A percentile compares a stretch with the other conserved stretches of the same genome.
These are phyloP conservation scores for Chrysogorgia sp. DNA, from an alignment of 92 coral and sea anemone species.

Conservation along the genomic window DNA sequence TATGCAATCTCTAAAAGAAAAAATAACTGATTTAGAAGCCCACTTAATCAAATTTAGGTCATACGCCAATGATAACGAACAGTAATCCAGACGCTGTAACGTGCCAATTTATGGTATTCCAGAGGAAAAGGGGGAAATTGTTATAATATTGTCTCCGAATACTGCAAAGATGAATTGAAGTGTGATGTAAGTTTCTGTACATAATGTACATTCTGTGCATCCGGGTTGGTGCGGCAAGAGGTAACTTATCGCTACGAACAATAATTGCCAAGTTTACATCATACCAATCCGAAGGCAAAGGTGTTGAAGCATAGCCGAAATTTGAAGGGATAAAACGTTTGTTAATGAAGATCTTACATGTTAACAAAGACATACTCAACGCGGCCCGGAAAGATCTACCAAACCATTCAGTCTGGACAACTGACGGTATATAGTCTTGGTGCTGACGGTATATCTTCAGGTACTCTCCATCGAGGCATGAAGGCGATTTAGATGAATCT, in stretches of 20 bases:
- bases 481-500: too few relatives aligned
- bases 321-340: slow-evolving; percentile 33
- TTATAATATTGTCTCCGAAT: background rate
- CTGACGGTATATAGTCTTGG: slow-evolving; percentile 1
- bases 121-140: background rate
- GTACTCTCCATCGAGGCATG: too few relatives aligned
- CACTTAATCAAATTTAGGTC: background rate
- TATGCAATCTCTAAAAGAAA: background rate
- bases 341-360: too few relatives aligned
- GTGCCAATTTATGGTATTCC: slow-evolving; percentile 11
- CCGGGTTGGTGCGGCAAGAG: background rate
- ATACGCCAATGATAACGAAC: background rate
- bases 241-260: background rate
- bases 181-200: too few relatives aligned
- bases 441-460: too few relatives aligned
- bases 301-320: slow-evolving; percentile 41
- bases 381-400: background rate
- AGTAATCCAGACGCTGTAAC: background rate
- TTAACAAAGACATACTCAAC: background rate
- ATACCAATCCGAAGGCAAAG: slow-evolving; percentile 36
- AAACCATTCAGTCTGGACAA: background rate
- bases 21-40: background rate
- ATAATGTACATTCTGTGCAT: too few relatives aligned
- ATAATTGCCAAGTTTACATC: slow-evolving; percentile 19
- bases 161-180: background rate